Conservation (phyloP, 2,797 vertebrate genomes). For the Anableps anableps region DNA sequence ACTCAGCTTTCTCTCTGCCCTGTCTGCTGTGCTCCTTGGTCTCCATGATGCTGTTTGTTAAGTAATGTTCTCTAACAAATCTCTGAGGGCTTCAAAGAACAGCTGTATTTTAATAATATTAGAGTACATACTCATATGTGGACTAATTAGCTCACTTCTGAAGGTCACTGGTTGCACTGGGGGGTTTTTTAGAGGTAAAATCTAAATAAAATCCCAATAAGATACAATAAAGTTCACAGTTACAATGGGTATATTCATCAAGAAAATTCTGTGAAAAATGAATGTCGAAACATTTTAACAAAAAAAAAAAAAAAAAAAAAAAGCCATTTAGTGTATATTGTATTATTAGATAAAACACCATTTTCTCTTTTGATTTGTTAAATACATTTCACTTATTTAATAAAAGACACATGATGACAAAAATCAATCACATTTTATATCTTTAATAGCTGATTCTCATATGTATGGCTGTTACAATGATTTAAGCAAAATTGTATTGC, state of each 20-base stretch:
- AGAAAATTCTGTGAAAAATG: neutral
- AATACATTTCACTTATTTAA: neutral
- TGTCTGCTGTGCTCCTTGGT: too few relatives aligned
- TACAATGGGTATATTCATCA: neutral
- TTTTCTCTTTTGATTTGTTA: too few relatives aligned
- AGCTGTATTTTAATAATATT: too few relatives aligned
- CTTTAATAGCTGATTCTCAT: slow-evolving; percentile 28
- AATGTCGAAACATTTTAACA: neutral
- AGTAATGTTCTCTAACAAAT: too few relatives aligned
- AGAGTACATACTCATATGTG: too few relatives aligned
- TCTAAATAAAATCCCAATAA: neutral
- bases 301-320: neutral
- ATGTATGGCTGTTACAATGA: slow-evolving; percentile 14
- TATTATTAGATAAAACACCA: neutral
- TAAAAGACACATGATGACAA: neutral
- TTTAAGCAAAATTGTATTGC: slow-evolving; percentile 15
- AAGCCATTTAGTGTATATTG: neutral
- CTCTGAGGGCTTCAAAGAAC: too few relatives aligned
- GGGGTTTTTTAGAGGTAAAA: neutral
- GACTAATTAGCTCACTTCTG: neutral
- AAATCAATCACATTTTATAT: slow-evolving; percentile 53
- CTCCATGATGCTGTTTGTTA: too few relatives aligned
- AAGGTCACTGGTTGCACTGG: neutral
- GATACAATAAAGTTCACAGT: neutral
- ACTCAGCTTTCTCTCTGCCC: too few relatives aligned